Evolutionary conservation across 2,888 invertebrate genomes (phyloP).

Genomic region (Desoria tigrina): DNA sequence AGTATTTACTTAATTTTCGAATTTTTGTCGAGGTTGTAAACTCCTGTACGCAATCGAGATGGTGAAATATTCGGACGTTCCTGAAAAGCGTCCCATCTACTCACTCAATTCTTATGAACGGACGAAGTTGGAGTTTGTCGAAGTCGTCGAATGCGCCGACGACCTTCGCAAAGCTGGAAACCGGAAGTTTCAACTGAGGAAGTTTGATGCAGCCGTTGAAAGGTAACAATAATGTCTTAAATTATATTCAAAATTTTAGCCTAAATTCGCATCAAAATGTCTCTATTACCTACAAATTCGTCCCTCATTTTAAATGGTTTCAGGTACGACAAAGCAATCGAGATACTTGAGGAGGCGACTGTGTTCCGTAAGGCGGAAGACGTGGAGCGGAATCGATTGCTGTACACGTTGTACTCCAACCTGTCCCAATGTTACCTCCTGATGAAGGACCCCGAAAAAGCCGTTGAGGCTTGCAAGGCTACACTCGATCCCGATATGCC

Average conservation of each 20-base stretch:
- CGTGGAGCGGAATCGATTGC: neutral
- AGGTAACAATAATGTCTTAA: too few relatives aligned
- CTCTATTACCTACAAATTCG: too few relatives aligned
- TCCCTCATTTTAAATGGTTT: neutral
- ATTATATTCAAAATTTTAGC: too few relatives aligned
- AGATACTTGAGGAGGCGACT: neutral
- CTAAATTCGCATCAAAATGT: too few relatives aligned
- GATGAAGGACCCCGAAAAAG: neutral
- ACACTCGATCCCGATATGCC: neutral
- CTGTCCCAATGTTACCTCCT: neutral
- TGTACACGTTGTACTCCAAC: neutral
- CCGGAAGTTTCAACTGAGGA: neutral
- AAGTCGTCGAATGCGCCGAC: neutral
- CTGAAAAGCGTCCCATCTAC: neutral
- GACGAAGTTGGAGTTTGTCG: neutral
- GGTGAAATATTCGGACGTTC: neutral
- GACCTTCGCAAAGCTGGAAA: neutral
- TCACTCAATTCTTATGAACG: neutral
- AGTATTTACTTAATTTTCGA: neutral
- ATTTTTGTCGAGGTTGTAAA: neutral
- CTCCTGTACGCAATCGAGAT: neutral
- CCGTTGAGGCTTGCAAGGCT: constrained; percentile 1
- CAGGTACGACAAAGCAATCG: neutral
- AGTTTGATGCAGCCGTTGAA: neutral
- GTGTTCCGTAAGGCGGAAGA: neutral